Percentiles rank a stretch among this genome's conserved stretches.
Evolutionary conservation across 2,888 invertebrate genomes (phyloP).

Genomic region (Amphimallon solstitiale): DNA sequence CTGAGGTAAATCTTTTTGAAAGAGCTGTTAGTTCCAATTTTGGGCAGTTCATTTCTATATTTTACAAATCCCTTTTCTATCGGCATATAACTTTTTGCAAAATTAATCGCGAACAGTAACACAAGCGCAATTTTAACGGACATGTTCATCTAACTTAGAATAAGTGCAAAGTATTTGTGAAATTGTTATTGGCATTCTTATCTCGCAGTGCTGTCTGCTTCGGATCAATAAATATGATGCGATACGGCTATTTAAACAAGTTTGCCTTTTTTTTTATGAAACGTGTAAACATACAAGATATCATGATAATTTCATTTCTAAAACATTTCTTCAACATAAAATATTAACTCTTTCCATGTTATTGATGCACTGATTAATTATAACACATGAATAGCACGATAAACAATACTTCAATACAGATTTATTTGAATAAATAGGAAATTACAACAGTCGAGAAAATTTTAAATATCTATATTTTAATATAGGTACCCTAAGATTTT

Average conservation of each 20-base stretch:
- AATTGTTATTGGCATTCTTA: background rate
- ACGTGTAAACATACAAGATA: background rate
- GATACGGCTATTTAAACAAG: constrained; percentile 11
- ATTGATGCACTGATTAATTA: too few relatives aligned
- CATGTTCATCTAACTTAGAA: background rate
- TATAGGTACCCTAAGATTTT: too few relatives aligned
- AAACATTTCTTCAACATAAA: too few relatives aligned
- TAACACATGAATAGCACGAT: too few relatives aligned
- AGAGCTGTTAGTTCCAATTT: background rate
- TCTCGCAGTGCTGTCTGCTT: background rate
- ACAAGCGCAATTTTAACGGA: background rate
- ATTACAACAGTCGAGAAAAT: too few relatives aligned
- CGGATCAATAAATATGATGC: constrained; percentile 5
- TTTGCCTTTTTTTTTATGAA: background rate
- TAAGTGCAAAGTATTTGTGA: too few relatives aligned
- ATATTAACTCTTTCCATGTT: too few relatives aligned
- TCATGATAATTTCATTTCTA: too few relatives aligned
- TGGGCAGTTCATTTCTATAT: constrained; percentile 5
- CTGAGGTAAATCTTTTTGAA: constrained; percentile 14
- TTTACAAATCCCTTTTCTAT: constrained; percentile 16
- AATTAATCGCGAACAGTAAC: background rate
- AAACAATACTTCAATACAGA: too few relatives aligned
- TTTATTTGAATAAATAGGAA: too few relatives aligned
- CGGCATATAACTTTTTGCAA: background rate
- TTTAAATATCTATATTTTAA: too few relatives aligned